A percentile compares a stretch with the other conserved stretches of the same genome.
phyloP scores from a whole-genome alignment of 1,140 invertebrate genomes.

The Brachionus sp. region DNA sequence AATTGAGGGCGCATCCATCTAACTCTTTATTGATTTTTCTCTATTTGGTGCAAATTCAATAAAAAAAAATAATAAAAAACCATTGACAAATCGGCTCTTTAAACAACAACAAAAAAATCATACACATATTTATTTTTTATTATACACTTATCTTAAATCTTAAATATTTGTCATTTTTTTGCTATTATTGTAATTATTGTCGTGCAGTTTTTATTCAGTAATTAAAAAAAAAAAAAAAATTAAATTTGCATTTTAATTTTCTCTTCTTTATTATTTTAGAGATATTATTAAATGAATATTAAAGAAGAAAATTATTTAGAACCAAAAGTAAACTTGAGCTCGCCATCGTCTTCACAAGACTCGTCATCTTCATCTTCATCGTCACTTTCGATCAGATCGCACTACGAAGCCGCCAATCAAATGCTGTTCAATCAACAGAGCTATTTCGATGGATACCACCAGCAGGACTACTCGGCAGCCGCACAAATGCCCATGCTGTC shows the following conservation, averaged over 20 bases:
- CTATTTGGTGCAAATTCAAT: conserved; percentile 16
- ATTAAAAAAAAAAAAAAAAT: conserved; percentile 2
- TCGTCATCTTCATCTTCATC: neutral
- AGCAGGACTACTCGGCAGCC: neutral
- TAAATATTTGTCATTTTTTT: conserved; percentile 35
- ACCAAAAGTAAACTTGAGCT: neutral
- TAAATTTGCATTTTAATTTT: conserved; percentile 31
- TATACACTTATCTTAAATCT: neutral
- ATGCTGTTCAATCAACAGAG: conserved; percentile 38
- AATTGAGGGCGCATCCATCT: neutral
- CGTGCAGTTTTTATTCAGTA: too few species aligned
- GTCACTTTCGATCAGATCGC: neutral
- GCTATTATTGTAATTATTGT: neutral
- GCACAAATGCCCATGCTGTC: neutral
- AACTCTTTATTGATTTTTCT: conserved; percentile 21
- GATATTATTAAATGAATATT: conserved; percentile 44
- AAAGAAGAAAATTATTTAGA: conserved; percentile 33
- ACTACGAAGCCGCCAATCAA: conserved; percentile 1
- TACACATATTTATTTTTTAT: neutral
- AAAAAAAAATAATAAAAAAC: neutral
- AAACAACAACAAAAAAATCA: neutral
- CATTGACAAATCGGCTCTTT: neutral
- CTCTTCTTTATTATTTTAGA: neutral
- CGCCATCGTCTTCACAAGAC: neutral
- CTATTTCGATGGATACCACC: conserved; percentile 2